phyloP scores from a whole-genome alignment of 2,113 vertebrate genomes.

The Sylvia atricapilla region DNA sequence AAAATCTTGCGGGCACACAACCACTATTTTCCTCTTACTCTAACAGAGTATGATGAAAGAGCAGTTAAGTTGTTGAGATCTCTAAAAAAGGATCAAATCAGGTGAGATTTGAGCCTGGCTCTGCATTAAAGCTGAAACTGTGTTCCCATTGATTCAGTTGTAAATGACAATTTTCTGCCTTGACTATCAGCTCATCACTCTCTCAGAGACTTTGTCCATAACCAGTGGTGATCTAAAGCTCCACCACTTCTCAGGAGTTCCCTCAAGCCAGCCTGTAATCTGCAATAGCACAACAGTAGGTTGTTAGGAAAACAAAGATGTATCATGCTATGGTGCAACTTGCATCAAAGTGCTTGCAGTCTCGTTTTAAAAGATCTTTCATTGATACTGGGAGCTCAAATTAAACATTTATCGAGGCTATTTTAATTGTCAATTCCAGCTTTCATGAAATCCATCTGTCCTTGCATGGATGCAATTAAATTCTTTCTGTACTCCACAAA shows the following conservation, averaged over 20 bases:
- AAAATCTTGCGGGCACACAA: background rate
- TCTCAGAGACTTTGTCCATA: background rate
- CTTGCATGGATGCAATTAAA: background rate
- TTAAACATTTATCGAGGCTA: background rate
- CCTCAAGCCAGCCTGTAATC: background rate
- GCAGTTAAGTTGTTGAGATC: background rate
- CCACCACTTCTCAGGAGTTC: background rate
- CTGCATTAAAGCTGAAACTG: background rate
- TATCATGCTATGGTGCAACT: background rate
- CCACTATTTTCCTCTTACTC: rapidly evolving
- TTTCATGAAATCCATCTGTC: background rate
- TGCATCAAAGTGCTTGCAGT: background rate
- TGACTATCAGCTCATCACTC: background rate
- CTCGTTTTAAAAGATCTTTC: background rate
- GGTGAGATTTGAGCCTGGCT: background rate
- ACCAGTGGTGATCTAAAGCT: background rate
- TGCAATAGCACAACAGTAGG: background rate
- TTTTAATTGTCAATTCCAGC: background rate
- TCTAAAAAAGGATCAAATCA: background rate
- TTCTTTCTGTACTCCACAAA: background rate
- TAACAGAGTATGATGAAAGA: background rate
- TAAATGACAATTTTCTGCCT: background rate
- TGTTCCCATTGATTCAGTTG: background rate
- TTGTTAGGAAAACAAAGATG: background rate
- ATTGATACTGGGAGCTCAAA: background rate